Conservation (phyloP, 1,140 invertebrate species). For the Drosophila ironensis region DNA sequence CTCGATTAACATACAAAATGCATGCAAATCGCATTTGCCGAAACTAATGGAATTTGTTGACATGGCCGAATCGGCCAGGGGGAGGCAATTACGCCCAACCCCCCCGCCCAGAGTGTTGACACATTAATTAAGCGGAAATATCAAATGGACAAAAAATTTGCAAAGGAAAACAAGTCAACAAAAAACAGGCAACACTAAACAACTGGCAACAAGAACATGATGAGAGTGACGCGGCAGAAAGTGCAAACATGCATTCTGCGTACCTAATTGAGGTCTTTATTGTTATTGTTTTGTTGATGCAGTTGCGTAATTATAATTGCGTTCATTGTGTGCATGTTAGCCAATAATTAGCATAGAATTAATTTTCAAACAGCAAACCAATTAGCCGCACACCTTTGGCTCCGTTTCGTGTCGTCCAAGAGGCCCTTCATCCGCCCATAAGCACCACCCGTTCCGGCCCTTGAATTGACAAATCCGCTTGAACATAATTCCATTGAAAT, state of each 20-base stretch:
- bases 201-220: neutral
- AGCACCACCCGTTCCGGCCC: neutral
- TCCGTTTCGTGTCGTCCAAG: slow-evolving; percentile 3
- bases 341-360: slow-evolving; percentile 73
- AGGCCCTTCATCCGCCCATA: neutral
- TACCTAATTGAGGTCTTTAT: slow-evolving; percentile 52
- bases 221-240: slow-evolving; percentile 41
- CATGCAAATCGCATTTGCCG: slow-evolving; percentile 1
- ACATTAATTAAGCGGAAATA: slow-evolving; percentile 36
- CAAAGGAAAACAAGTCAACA: slow-evolving; percentile 6
- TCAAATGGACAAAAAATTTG: neutral
- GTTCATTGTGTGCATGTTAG: slow-evolving; percentile 63
- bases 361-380: slow-evolving; percentile 70
- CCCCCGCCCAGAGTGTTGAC: slow-evolving; percentile 3
- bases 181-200: slow-evolving; percentile 16
- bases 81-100: neutral
- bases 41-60: slow-evolving; percentile 16
- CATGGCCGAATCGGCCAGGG: slow-evolving; percentile 32
- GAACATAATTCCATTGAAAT: slow-evolving; percentile 63
- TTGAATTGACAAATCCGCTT: neutral
- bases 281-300: slow-evolving; percentile 21
- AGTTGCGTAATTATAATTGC: slow-evolving; percentile 58
- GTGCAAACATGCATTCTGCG: slow-evolving; percentile 49
- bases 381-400: slow-evolving; percentile 58
- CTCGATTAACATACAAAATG: neutral